These are phyloP conservation scores for Macrostomum lignano DNA, from an alignment of 1,140 invertebrate species.

Conservation along the genomic window DNA sequence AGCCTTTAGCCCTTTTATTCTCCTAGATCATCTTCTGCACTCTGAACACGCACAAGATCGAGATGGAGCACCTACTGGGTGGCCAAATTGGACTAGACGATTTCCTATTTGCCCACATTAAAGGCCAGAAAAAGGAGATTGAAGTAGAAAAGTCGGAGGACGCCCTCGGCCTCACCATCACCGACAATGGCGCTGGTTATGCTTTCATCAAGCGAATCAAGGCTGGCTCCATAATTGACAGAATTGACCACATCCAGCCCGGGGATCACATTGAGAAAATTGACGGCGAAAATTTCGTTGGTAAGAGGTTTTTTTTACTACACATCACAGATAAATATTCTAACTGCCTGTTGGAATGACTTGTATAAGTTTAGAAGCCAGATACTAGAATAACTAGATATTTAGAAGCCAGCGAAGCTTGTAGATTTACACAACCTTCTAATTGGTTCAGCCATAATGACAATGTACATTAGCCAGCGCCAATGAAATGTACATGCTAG, in stretches of 20 bases:
- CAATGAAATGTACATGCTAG: no score
- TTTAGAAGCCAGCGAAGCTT: no score
- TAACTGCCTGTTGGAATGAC: no score
- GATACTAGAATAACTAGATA: no score
- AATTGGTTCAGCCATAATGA: no score
- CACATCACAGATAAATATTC: no score
- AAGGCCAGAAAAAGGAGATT: slow-evolving; percentile 72
- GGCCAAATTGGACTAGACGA: slow-evolving; percentile 84
- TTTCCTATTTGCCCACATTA: slow-evolving; percentile 85
- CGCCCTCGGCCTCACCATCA: slow-evolving; percentile 76
- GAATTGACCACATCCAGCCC: slow-evolving; percentile 36
- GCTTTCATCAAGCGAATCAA: slow-evolving; percentile 89
- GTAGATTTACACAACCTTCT: no score
- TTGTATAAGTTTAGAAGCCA: no score
- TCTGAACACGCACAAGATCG: slow-evolving; percentile 76
- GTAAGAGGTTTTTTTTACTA: no score
- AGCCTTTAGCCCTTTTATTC: no score
- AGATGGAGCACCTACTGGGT: slow-evolving; percentile 69
- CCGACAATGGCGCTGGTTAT: slow-evolving; percentile 79
- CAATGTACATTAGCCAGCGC: no score
- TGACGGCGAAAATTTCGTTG: slow-evolving; percentile 51
- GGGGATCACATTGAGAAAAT: slow-evolving; percentile 91
- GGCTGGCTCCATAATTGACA: slow-evolving; percentile 50
- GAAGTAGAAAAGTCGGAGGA: slow-evolving; percentile 70
- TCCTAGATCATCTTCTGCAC: slow-evolving; percentile 87